Evolutionary conservation across 2,888 invertebrate species (phyloP), one percentile per base, ranked within the genome.

Genomic region (Caenorhabditis sp.): DNA sequence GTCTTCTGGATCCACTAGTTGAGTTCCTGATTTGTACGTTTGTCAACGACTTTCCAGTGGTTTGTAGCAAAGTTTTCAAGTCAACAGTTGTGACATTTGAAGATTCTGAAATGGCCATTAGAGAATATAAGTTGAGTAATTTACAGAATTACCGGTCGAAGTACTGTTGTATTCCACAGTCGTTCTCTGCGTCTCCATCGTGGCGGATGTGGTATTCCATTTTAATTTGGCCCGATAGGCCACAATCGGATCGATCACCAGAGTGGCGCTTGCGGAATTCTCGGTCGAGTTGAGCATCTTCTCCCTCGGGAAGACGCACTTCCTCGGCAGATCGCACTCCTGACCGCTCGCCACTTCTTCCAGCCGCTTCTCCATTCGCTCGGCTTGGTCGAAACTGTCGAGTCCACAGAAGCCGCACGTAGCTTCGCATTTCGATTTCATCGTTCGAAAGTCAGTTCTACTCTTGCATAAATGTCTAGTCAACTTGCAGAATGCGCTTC

Each of bases 261-360:
- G 15, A 2, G 68, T 43, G 11, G 56, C 35, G 20, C 27, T 30
- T 1, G 32, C 52, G n/a, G 58, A 20, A 26, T 22, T 39, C 7
- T 37, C n/a, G 7, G 65, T 65, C 2, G 53, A 37, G 27, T 68
- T 76, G 30, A 79, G 27, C 79, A 79, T 77, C 37, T 70, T 77
- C 45, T 63, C 68, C 26, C 55, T 76, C 17, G 79, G 79, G 59
- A 70, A 79, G 35, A 79, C 79, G 52, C 79, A 79, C 41, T 79
- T 79, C 39, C 65, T 66, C 24, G 66, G 74, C 27, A 59, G 26
- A 48, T 56, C 61, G 32, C 66, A 66, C 8, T 65, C 52, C 26
- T 72, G 63, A 27, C 63, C 52, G 13, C 52, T 37, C n/a, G 65
- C 45, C 26, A 73, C 27, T n/a, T 79, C 52, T 24, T 55, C 32